These are phyloP conservation scores for Parambassis ranga DNA, from an alignment of 2,797 vertebrate species.

Conservation along the genomic window DNA sequence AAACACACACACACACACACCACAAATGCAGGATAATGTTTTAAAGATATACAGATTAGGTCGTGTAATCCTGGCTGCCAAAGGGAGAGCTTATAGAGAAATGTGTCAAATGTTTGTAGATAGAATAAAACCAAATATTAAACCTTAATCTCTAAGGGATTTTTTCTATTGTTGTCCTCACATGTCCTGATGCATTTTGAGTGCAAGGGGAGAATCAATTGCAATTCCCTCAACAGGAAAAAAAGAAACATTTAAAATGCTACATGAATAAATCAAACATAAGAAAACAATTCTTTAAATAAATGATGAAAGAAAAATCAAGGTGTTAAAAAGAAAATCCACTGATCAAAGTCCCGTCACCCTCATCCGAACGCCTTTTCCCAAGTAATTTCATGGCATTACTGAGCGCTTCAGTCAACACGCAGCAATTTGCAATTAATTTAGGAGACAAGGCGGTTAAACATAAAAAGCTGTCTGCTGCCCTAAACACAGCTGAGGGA, in stretches of 20 bases:
- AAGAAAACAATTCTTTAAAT: too few relatives aligned
- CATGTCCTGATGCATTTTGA: conserved; percentile 40
- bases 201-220: conserved; percentile 11
- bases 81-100: conserved; percentile 72
- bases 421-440: conserved; percentile 57
- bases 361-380: conserved; percentile 6
- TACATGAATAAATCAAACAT: too few relatives aligned
- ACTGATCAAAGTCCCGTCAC: background rate
- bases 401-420: background rate
- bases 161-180: conserved; percentile 40
- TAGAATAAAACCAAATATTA: conserved; percentile 75
- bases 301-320: background rate
- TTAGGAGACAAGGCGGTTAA: conserved; percentile 54
- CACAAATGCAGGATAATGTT: conserved; percentile 78
- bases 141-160: conserved; percentile 59
- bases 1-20: conserved; percentile 76
- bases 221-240: conserved; percentile 7
- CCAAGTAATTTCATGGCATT: background rate
- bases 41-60: conserved; percentile 82
- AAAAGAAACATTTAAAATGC: background rate
- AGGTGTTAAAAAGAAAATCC: background rate
- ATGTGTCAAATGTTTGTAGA: conserved; percentile 76
- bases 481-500: background rate
- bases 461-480: conserved; percentile 27
- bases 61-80: conserved; percentile 78